Conservation (phyloP, 2,113 vertebrate genomes). For the Ceyx melanurus region DNA sequence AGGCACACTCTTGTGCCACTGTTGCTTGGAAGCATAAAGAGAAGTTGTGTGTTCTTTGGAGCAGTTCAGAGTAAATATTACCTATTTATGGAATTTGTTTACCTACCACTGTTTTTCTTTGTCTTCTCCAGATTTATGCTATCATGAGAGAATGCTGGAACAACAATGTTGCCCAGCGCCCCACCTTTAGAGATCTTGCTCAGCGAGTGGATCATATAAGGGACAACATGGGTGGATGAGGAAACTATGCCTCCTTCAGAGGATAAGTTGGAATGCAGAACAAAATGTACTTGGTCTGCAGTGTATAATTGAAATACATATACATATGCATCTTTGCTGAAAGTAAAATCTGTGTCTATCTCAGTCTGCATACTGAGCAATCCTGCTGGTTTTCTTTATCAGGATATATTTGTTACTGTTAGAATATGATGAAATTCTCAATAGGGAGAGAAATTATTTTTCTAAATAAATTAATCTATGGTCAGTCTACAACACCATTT, state of each 20-base stretch:
- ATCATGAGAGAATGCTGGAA: conserved; percentile 95
- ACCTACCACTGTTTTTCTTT: background rate
- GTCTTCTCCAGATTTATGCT: conserved; percentile 80
- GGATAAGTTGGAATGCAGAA: conserved; percentile 27
- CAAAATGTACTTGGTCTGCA: conserved; percentile 43
- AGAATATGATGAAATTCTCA: conserved; percentile 35
- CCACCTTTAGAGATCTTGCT: conserved; percentile 85
- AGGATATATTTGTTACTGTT: conserved; percentile 19
- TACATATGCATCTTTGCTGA: conserved; percentile 4
- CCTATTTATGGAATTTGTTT: background rate
- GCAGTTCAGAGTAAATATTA: background rate
- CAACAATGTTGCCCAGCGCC: conserved; percentile 79
- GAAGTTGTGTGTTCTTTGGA: background rate
- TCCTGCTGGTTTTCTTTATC: conserved; percentile 43
- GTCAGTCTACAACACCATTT: conserved; percentile 28
- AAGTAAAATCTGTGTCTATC: conserved; percentile 33
- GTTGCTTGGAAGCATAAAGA: background rate
- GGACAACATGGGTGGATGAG: conserved; percentile 81
- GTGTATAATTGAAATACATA: conserved; percentile 27
- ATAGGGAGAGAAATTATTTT: conserved; percentile 18
- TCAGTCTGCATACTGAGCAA: conserved; percentile 18
- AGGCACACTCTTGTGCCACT: background rate
- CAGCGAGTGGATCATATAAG: conserved; percentile 83
- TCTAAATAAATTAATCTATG: conserved; percentile 5
- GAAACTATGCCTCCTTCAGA: background rate